These are phyloP conservation scores for Neuroscelio doddi DNA, from an alignment of 2,888 invertebrate species.

Conservation along the genomic window DNA sequence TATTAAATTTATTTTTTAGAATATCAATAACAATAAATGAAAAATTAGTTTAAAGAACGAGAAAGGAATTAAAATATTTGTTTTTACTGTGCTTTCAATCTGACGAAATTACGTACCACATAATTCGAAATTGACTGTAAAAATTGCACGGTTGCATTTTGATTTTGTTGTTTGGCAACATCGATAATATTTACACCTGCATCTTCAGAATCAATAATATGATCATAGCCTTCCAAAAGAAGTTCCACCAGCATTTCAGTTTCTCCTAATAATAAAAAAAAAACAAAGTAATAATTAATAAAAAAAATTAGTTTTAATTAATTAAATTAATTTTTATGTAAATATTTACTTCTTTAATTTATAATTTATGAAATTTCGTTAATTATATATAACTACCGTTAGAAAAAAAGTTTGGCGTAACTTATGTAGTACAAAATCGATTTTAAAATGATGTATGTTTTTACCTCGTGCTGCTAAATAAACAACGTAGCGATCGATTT, in stretches of 20 bases:
- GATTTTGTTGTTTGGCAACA: slow-evolving; percentile 80
- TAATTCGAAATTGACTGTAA: slow-evolving; percentile 82
- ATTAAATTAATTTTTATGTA: not conserved
- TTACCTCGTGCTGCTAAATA: slow-evolving; percentile 85
- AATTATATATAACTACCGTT: not conserved
- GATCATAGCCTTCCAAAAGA: slow-evolving; percentile 88
- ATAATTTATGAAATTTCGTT: no score
- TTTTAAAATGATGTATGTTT: no score
- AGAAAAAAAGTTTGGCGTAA: not conserved
- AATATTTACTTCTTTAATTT: no score
- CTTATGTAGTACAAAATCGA: slow-evolving; percentile 1
- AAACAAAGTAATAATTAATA: slow-evolving; percentile 8
- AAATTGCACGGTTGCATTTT: slow-evolving; percentile 79
- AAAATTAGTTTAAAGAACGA: no score
- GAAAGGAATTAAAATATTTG: no score
- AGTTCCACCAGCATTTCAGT: slow-evolving; percentile 79
- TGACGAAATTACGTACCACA: slow-evolving; percentile 75
- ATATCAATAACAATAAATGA: no score
- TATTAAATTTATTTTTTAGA: no score
- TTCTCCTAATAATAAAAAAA: slow-evolving; percentile 74
- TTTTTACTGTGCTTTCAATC: not conserved
- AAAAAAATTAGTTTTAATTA: no score
- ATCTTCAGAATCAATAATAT: slow-evolving; percentile 85
- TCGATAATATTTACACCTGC: slow-evolving; percentile 80
- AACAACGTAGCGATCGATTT: slow-evolving; percentile 87